Percentiles rank a stretch among this genome's conserved stretches.
phyloP scores from a whole-genome alignment of 2,113 vertebrate species.

The Crotalus tigris region DNA sequence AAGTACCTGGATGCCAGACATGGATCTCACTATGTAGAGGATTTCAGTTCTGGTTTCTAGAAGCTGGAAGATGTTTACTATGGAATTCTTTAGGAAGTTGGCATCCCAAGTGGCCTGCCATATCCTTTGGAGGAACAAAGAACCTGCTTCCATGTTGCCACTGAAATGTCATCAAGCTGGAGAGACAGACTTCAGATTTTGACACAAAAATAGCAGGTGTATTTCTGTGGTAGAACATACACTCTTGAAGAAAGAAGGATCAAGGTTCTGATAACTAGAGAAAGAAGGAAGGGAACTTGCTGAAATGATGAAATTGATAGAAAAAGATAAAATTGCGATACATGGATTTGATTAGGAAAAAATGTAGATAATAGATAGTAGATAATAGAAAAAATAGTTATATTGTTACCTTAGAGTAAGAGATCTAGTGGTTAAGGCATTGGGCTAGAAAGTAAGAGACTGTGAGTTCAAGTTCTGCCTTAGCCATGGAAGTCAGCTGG shows the following conservation, averaged over 20 bases:
- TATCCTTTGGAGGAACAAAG: not conserved
- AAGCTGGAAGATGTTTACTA: not conserved
- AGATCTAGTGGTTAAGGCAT: no score
- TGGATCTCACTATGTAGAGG: not conserved
- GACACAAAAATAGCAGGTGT: not conserved
- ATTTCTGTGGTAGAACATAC: not conserved
- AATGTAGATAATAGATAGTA: no score
- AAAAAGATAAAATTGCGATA: no score
- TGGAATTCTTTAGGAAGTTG: not conserved
- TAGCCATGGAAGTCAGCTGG: no score
- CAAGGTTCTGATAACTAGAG: not conserved
- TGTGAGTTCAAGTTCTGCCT: no score
- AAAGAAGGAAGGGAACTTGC: not conserved
- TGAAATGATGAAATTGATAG: no score
- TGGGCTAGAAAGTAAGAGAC: no score
- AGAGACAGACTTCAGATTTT: not conserved
- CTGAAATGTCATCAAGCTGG: not conserved
- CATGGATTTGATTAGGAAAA: no score
- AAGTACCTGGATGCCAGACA: not conserved
- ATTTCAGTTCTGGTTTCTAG: not conserved
- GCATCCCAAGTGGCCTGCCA: no score
- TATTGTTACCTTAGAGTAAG: no score
- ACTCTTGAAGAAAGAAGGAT: not conserved
- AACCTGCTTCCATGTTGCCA: not conserved
- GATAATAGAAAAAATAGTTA: no score